phyloP scores from a whole-genome alignment of 2,113 vertebrate species.

The Dicaeum eximium region DNA sequence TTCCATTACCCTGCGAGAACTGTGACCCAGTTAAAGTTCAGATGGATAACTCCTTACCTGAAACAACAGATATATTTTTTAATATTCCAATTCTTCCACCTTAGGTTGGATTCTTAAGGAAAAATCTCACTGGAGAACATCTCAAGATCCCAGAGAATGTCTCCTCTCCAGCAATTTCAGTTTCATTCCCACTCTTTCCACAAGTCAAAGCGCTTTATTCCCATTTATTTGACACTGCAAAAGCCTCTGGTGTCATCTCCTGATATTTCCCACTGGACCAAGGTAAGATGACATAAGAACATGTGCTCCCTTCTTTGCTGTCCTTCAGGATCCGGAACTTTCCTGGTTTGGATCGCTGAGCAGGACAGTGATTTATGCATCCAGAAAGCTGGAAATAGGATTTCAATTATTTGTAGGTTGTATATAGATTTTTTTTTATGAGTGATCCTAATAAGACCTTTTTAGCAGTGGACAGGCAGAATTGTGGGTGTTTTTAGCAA shows the following conservation, averaged over 20 bases:
- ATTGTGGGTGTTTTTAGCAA: background rate
- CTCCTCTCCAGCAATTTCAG: background rate
- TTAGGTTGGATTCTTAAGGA: background rate
- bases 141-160: background rate
- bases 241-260: background rate
- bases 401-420: conserved; percentile 27
- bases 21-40: background rate
- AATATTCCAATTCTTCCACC: background rate
- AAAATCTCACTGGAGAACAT: background rate
- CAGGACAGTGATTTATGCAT: background rate
- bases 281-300: background rate
- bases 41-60: conserved; percentile 5
- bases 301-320: background rate
- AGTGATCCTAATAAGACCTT: background rate
- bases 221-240: background rate
- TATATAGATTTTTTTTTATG: background rate
- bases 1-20: background rate
- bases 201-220: background rate
- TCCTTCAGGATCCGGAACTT: conserved; percentile 10
- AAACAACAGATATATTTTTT: background rate
- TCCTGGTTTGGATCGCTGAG: background rate
- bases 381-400: conserved; percentile 19
- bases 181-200: background rate
- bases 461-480: background rate
- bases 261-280: background rate